These are phyloP conservation scores for Eurystomus glaucurus DNA, from an alignment of 2,797 vertebrate species.

Conservation along the genomic window DNA sequence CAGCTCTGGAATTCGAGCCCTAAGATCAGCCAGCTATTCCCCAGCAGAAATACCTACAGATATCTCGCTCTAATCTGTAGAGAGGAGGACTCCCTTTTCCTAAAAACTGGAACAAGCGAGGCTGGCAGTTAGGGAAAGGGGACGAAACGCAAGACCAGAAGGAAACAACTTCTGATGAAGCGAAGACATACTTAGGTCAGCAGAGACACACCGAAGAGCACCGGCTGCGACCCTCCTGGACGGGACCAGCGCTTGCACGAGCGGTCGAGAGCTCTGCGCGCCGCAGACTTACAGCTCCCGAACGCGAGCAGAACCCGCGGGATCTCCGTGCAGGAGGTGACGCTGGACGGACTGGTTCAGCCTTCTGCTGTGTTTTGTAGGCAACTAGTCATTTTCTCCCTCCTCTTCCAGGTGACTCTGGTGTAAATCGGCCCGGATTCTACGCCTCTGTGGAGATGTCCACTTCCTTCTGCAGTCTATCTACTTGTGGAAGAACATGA, in stretches of 20 bases:
- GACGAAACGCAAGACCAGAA: not conserved
- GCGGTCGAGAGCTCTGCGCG: not conserved
- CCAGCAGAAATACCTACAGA: not conserved
- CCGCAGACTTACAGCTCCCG: not conserved
- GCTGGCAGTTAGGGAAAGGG: not conserved
- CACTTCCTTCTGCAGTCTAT: not conserved
- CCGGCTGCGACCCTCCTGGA: not conserved
- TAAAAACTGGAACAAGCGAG: not conserved
- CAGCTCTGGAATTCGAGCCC: not conserved
- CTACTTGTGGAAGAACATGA: not conserved
- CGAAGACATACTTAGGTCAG: rapidly evolving
- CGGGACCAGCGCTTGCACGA: not conserved
- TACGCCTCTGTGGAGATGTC: not conserved
- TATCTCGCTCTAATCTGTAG: rapidly evolving
- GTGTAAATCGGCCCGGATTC: not conserved
- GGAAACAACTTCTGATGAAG: not conserved
- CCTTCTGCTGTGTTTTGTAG: rapidly evolving
- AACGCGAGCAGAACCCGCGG: rapidly evolving
- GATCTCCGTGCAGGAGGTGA: rapidly evolving
- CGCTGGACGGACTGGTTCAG: not conserved
- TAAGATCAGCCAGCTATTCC: not conserved
- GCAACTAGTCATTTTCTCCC: not conserved
- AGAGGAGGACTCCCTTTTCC: rapidly evolving
- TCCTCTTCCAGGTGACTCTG: not conserved
- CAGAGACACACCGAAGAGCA: rapidly evolving